Base-by-base conservation (phyloP, 1,140 invertebrate species). In the Cheumatopsyche charites region DNA sequence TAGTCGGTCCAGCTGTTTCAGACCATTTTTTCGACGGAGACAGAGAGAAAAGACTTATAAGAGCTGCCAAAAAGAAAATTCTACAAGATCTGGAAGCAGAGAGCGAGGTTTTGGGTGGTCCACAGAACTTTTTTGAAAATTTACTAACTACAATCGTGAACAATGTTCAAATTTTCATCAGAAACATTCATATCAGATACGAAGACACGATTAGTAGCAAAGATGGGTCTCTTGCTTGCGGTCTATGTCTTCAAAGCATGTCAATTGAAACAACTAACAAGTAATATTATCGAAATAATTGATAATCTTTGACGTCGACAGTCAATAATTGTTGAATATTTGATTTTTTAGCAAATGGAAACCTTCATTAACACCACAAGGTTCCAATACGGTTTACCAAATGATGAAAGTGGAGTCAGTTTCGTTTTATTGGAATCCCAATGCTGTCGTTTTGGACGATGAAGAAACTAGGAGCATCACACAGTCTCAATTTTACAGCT, bases 111-210 rank as follows among this genome's bases (percentile, higher is more conserved):
- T 78, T 86, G 4, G 86, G 85, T 65, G 85, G 82, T 12, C 85
- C 79, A 62, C 84, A 78, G 75, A 87, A 85, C 70, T 90, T 93
- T 77, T 86, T 92, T 73, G 90, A 93, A 79, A 90, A 90, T 78
- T 79, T 94, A 47, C 83, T 90, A 52, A 88, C 90, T 15, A 91
- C 90, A 15, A 87, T 93, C 9, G 84, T 93, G 67, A 93, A 93
- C 79, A 93, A 93, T 80, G 84, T 95, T 47, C 92, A 94, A 83
- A 88, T 95, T 29, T 91, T 88, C 70, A 85, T 94, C 12, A 88
- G 88, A 61, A 93, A 93, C 79, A 87, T 95, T 62, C 93, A 95
- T 80, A 86, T 95, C 61, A 86, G 93, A 76, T 95, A 94, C 77
- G 93, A 94, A 79, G 93, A 94, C 79, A 87, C 87, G 15, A 82